phyloP scores from a whole-genome alignment of 2,113 vertebrate species.

The Lasiurus cinereus region DNA sequence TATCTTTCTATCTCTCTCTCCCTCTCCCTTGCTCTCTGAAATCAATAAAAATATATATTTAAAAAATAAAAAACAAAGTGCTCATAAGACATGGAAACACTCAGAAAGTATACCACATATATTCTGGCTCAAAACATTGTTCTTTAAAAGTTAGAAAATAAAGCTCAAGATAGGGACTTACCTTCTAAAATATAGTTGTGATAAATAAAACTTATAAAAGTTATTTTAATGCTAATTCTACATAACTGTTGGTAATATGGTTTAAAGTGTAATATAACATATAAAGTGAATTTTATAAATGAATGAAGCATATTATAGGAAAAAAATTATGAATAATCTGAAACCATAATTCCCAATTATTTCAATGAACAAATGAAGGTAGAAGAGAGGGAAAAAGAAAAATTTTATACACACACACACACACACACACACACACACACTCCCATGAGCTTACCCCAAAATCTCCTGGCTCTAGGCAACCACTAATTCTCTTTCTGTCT shows the following conservation, averaged over 20 bases:
- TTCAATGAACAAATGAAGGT: not conserved
- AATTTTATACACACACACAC: not conserved
- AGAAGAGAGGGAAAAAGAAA: not conserved
- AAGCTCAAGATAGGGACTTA: not conserved
- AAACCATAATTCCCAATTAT: constrained; percentile 29
- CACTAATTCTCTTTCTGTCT: not conserved
- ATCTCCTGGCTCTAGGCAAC: not conserved
- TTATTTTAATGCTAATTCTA: constrained; percentile 35
- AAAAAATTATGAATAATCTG: not conserved
- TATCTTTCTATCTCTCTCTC: no score
- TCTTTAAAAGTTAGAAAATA: constrained; percentile 39
- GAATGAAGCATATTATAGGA: not conserved
- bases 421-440: no score
- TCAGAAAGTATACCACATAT: not conserved
- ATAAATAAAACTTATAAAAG: constrained; percentile 11
- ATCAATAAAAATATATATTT: no score
- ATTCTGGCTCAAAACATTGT: not conserved
- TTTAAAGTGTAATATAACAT: not conserved
- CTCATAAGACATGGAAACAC: not conserved
- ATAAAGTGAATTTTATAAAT: not conserved
- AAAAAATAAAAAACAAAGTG: no score
- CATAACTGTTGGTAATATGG: not conserved
- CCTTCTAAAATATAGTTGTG: not conserved
- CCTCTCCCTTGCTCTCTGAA: no score
- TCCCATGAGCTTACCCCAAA: not conserved